Conservation (phyloP, 2,888 invertebrate species). For the Orchesella flavescens region DNA sequence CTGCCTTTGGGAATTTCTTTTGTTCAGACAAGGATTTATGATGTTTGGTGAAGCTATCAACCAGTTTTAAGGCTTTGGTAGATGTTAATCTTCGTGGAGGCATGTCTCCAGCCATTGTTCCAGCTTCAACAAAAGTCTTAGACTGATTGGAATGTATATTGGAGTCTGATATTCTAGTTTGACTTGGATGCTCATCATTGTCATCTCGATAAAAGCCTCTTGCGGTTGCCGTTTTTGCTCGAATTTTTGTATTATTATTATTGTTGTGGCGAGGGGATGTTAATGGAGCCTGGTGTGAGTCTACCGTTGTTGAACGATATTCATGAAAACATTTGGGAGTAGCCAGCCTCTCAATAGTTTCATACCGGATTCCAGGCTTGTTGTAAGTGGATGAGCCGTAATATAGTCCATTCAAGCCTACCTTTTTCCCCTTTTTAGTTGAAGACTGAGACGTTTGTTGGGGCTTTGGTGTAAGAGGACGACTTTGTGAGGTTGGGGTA, state of each 20-base stretch:
- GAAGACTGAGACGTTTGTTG: background rate
- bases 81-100: too few relatives aligned
- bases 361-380: constrained; percentile 16
- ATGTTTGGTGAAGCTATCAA: background rate
- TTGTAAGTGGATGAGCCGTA: constrained; percentile 25
- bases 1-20: background rate
- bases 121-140: background rate
- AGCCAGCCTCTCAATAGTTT: constrained; percentile 35
- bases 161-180: background rate
- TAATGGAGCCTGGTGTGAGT: background rate
- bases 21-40: background rate
- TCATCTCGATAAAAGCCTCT: background rate
- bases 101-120: background rate
- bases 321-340: constrained; percentile 22
- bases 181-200: background rate
- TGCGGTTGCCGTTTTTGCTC: background rate
- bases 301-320: background rate
- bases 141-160: background rate
- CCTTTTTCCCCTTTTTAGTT: background rate
- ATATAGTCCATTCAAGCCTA: background rate
- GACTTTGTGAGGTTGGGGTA: background rate
- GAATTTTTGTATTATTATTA: background rate
- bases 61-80: background rate
- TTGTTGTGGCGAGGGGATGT: background rate
- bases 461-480: constrained; percentile 22